A percentile compares a stretch with the other conserved stretches of the same genome.
phyloP scores from a whole-genome alignment of 2,888 invertebrate species.

The Netelia inedita region DNA sequence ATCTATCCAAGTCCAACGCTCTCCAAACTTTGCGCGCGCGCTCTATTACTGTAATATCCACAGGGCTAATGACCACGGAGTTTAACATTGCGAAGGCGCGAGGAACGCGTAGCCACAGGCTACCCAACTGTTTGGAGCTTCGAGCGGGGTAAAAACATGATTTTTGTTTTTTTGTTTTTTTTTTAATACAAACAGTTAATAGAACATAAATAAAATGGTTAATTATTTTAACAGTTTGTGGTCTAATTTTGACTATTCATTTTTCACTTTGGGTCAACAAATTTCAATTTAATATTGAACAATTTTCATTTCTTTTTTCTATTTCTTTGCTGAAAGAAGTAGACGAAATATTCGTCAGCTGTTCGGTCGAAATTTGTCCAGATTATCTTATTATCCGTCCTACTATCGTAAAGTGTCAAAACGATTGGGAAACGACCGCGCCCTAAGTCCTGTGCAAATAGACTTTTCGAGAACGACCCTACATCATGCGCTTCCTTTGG shows the following conservation, averaged over 20 bases:
- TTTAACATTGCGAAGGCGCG: slow-evolving; percentile 13
- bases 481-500: no score
- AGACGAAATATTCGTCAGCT: not conserved
- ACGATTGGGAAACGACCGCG: slow-evolving; percentile 13
- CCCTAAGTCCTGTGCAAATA: slow-evolving; percentile 48
- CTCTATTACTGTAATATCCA: slow-evolving; percentile 26
- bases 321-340: not conserved
- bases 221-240: slow-evolving; percentile 4
- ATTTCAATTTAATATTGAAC: not conserved
- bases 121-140: not conserved
- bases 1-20: slow-evolving; percentile 53
- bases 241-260: not conserved
- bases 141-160: not conserved
- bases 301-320: not conserved
- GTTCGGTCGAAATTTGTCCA: not conserved
- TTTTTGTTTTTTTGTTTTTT: not conserved
- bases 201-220: not conserved
- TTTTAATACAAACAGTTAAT: not conserved
- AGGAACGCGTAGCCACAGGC: not conserved
- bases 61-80: slow-evolving; percentile 58
- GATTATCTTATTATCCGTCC: slow-evolving; percentile 17
- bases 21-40: slow-evolving; percentile 36
- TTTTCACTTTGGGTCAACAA: not conserved
- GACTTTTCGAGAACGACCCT: not conserved
- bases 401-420: not conserved